Evolutionary conservation across 2,113 vertebrate genomes (phyloP), one percentile per base, ranked within the genome.

Genomic region (Glareola pratincola): DNA sequence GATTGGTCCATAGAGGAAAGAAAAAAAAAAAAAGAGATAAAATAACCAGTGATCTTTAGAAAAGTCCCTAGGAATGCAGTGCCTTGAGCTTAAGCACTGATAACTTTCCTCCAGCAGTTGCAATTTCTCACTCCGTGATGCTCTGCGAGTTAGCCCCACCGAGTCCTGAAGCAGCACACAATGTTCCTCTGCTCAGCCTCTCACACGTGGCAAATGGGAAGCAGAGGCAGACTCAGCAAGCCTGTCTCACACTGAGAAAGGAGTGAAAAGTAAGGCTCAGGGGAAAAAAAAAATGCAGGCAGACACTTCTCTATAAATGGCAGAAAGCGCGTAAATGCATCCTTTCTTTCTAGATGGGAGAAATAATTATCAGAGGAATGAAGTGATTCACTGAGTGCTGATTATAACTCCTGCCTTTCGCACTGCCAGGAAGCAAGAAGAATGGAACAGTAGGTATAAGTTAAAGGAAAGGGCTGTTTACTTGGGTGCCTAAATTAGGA

Each of bases 201-300:
- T 96, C 76, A 68, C 83, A 92, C 17, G 54, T 95, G 76, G 79
- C 94, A 95, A 68, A 71, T 41, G 88, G 86, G 73, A 96, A 95
- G 82, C 93, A 86, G 83, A 94, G 76, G 41, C 89, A 95, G 78
- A 29, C 56, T 79, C 75, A 63, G 93, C 47, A 71, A 94, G 85
- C 34, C 81, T 74, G 34, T 56, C 87, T 79, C 80, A 63, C 0
- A 2, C 79, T 86, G 78, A 97, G 95, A 83, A 94, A 96, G 90
- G 64, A 95, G 80, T 24, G 92, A 96, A 96, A 94, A 97, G 78
- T 76, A 85, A 83, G 68, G 76, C 30, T 37, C 54, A 23, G 47
- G 45, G 77, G 7, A 0, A 7, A 62, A 57, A 90, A 86, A 53
- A 15, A 8, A 19, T 29, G 48, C 60, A 85, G 60, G n/a, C 76